A percentile compares a stretch with the other conserved stretches of the same genome.
Evolutionary conservation across 1,140 invertebrate species (phyloP).

Genomic region (Ips typographus): DNA sequence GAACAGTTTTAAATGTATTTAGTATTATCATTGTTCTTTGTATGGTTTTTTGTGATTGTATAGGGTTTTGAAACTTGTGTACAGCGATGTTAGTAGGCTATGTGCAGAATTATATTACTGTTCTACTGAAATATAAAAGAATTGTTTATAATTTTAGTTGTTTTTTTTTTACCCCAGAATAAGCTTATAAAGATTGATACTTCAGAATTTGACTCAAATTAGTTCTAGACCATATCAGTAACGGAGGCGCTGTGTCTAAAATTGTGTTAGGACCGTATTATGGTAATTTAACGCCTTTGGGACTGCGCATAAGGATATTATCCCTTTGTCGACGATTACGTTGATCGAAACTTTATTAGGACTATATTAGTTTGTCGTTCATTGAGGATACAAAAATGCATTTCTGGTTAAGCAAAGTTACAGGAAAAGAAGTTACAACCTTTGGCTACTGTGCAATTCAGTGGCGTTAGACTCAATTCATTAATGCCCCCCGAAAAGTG

Average conservation of each 20-base stretch:
- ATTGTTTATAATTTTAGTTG: slow-evolving; percentile 19
- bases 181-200: no score
- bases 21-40: no score
- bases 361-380: background rate
- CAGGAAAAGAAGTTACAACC: background rate
- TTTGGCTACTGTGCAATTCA: background rate
- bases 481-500: background rate
- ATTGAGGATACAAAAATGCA: background rate
- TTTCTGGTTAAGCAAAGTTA: background rate
- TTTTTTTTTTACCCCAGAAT: background rate
- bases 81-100: slow-evolving; percentile 30
- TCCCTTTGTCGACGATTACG: slow-evolving; percentile 10
- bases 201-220: no score
- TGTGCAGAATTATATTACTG: slow-evolving; percentile 31
- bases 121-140: slow-evolving; percentile 27
- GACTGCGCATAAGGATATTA: slow-evolving; percentile 8
- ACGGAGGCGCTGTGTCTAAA: no score
- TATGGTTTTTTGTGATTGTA: no score
- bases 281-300: background rate
- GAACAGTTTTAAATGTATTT: no score
- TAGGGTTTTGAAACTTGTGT: background rate
- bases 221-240: no score
- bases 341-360: background rate
- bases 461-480: slow-evolving; percentile 1
- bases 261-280: no score